Percentiles rank a stretch among this genome's conserved stretches.
These are phyloP conservation scores for Calameuta pallipes DNA, from an alignment of 2,888 invertebrate species.

Conservation along the genomic window DNA sequence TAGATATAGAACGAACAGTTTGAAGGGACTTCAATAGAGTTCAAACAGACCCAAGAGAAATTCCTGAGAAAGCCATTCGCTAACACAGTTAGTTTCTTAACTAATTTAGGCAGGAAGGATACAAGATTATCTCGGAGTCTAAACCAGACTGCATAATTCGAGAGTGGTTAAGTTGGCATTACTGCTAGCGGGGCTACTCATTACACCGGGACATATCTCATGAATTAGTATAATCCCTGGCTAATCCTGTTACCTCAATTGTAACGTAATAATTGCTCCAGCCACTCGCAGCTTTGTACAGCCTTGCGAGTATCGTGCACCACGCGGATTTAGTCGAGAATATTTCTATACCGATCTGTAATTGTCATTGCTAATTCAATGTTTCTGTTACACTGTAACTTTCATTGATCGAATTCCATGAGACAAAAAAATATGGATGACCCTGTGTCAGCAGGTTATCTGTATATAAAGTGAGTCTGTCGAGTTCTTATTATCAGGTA, in stretches of 20 bases:
- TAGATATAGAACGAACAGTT: not conserved
- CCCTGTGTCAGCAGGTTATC: not conserved
- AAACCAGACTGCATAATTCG: constrained; percentile 16
- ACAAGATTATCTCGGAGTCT: constrained; percentile 19
- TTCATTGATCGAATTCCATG: not conserved
- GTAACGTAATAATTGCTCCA: constrained; percentile 23
- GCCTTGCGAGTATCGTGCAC: not conserved
- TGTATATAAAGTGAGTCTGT: not conserved
- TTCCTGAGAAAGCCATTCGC: not conserved
- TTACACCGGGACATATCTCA: constrained; percentile 13
- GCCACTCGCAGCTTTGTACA: constrained; percentile 10
- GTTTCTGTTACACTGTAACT: not conserved
- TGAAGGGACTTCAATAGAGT: not conserved
- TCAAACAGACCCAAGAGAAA: not conserved
- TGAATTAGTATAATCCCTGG: constrained; percentile 25
- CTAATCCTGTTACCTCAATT: constrained; percentile 26
- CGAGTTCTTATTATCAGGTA: not conserved
- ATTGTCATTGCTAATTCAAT: not conserved
- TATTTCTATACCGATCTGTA: not conserved
- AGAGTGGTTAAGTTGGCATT: constrained; percentile 16
- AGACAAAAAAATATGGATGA: not conserved
- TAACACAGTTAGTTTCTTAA: constrained; percentile 18
- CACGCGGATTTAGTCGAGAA: not conserved
- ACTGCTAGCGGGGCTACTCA: constrained; percentile 9
- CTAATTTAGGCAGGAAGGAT: constrained; percentile 16